These are phyloP conservation scores for Thalassophryne amazonica DNA, from an alignment of 2,797 vertebrate species.

Conservation along the genomic window DNA sequence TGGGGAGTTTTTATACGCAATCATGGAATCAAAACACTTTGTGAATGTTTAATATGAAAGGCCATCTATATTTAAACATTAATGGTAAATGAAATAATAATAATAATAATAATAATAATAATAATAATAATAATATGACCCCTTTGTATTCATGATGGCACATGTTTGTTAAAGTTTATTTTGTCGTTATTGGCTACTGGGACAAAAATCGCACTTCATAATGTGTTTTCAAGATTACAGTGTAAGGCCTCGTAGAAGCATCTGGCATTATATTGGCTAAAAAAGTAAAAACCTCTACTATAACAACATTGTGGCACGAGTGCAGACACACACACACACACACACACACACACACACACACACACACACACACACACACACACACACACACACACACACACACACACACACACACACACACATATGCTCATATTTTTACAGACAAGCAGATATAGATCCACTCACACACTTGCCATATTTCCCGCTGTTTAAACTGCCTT, in stretches of 20 bases:
- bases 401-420: conserved; percentile 16
- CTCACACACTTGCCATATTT: conserved; percentile 70
- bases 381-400: conserved; percentile 12
- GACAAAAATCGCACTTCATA: conserved; percentile 38
- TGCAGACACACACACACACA: conserved; percentile 15
- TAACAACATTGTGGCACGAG: conserved; percentile 65
- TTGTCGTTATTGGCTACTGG: conserved; percentile 63
- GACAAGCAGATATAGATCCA: conserved; percentile 27
- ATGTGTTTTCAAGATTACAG: conserved; percentile 13
- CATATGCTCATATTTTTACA: background rate
- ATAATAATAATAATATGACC: too few relatives aligned
- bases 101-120: too few relatives aligned
- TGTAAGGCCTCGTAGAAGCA: conserved; percentile 48
- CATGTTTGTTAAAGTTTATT: conserved; percentile 51
- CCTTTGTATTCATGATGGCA: conserved; percentile 62
- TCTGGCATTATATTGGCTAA: conserved; percentile 58
- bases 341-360: background rate
- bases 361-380: background rate
- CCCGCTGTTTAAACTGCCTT: conserved; percentile 61
- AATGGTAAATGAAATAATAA: too few relatives aligned
- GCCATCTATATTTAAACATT: too few relatives aligned
- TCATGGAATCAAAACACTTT: too few relatives aligned
- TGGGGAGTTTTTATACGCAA: too few relatives aligned
- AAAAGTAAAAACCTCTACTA: conserved; percentile 63
- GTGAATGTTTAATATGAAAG: too few relatives aligned